Evolutionary conservation across 2,888 invertebrate genomes (phyloP).

Genomic region (Caenorhabditis becei): DNA sequence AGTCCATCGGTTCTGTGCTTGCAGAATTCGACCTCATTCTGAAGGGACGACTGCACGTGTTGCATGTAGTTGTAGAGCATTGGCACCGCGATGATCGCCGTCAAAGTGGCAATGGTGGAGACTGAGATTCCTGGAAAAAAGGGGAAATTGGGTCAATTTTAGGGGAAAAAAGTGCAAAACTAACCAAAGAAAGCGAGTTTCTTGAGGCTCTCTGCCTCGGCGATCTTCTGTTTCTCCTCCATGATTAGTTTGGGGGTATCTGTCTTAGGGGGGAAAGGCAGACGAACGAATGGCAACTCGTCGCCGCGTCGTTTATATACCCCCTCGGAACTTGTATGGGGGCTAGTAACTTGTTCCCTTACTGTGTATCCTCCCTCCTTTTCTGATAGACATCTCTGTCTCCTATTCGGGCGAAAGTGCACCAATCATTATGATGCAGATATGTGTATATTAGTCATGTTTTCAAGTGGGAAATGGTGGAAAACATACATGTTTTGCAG

Average conservation of each 20-base stretch:
- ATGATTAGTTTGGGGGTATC: conserved; percentile 21
- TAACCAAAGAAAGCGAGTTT: conserved; percentile 78
- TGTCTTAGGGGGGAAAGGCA: conserved; percentile 16
- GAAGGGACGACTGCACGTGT: conserved; percentile 78
- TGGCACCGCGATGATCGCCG: conserved; percentile 80
- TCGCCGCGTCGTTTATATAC: conserved; percentile 26
- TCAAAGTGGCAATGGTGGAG: conserved; percentile 75
- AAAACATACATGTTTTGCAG: conserved; percentile 1
- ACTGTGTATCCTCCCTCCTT: not conserved
- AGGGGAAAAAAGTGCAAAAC: not conserved
- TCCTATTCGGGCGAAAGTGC: conserved; percentile 9
- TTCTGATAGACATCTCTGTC: conserved; percentile 7
- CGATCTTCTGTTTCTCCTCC: conserved; percentile 72
- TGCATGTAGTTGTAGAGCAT: conserved; percentile 81
- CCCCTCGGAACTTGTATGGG: conserved; percentile 21
- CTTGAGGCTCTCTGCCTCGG: conserved; percentile 76
- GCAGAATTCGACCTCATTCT: conserved; percentile 78
- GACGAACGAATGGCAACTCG: conserved; percentile 50
- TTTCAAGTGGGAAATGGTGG: not conserved
- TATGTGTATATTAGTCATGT: conserved; percentile 1
- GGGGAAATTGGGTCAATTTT: not conserved
- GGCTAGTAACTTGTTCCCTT: conserved; percentile 34
- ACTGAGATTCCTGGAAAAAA: conserved; percentile 56
- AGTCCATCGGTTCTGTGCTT: conserved; percentile 74
- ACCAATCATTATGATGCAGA: conserved; percentile 9